phyloP scores from a whole-genome alignment of 2,888 invertebrate species.

The Lepetodrilus schrolli region DNA sequence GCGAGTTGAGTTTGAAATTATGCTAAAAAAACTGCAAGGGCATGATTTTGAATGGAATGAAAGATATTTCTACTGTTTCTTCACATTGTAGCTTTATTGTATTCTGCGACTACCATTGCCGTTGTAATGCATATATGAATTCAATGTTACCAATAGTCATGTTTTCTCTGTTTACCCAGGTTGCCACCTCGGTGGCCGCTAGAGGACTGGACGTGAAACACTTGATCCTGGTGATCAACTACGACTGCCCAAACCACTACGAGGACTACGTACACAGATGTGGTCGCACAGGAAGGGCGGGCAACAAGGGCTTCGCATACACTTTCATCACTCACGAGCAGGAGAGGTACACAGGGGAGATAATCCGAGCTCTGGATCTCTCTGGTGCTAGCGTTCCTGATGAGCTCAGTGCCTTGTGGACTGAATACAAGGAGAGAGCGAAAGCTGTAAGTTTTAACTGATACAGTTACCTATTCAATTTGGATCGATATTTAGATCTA shows the following conservation, averaged over 20 bases:
- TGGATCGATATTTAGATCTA: too few species aligned
- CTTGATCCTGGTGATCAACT: slow-evolving; percentile 96
- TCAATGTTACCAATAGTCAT: too few species aligned
- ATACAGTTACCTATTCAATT: too few species aligned
- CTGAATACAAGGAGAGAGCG: slow-evolving; percentile 88
- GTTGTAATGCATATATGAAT: too few species aligned
- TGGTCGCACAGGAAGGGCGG: slow-evolving; percentile 82
- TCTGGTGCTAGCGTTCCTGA: slow-evolving; percentile 86
- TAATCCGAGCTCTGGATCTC: slow-evolving; percentile 91
- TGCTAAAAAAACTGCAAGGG: too few species aligned
- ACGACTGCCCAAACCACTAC: slow-evolving; percentile 99
- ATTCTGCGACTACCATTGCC: too few species aligned
- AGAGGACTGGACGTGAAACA: slow-evolving; percentile 99
- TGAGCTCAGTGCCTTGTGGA: slow-evolving; percentile 82
- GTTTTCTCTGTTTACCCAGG: too few species aligned
- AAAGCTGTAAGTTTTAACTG: slow-evolving; percentile 83
- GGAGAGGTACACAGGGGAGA: slow-evolving; percentile 93
- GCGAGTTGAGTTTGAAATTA: too few species aligned
- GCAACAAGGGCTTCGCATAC: slow-evolving; percentile 97
- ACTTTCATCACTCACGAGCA: slow-evolving; percentile 98
- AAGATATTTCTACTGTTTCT: too few species aligned
- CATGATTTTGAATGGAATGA: too few species aligned
- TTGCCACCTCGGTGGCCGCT: slow-evolving; percentile 98
- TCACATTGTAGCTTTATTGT: too few species aligned
- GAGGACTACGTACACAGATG: slow-evolving; percentile 99